Evolutionary conservation across 1,140 invertebrate species (phyloP).

Genomic region (Drusus annulatus): DNA sequence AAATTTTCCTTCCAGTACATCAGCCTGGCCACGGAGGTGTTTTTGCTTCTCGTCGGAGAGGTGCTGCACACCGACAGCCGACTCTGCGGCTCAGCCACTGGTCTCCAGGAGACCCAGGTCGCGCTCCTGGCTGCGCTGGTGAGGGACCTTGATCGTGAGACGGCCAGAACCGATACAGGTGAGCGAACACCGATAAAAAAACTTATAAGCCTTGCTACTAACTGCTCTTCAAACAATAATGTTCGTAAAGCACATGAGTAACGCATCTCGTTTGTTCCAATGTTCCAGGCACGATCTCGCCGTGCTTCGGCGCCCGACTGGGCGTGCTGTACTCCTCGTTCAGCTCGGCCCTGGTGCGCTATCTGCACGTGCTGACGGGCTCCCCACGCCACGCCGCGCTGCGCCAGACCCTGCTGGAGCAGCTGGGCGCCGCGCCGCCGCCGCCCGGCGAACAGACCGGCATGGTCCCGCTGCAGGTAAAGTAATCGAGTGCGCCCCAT

Average conservation of each 20-base stretch:
- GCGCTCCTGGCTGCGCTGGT: conserved; percentile 87
- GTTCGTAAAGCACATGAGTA: too few species aligned
- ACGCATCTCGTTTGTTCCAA: too few species aligned
- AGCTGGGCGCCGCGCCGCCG: conserved; percentile 61
- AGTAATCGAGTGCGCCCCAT: too few species aligned
- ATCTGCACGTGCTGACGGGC: conserved; percentile 77
- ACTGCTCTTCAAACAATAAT: too few species aligned
- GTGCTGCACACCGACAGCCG: conserved; percentile 57
- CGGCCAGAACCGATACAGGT: conserved; percentile 84
- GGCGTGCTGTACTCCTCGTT: conserved; percentile 85
- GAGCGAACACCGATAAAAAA: conserved; percentile 48
- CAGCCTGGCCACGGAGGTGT: conserved; percentile 84
- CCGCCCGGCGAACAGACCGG: conserved; percentile 62
- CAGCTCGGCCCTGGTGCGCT: conserved; percentile 83
- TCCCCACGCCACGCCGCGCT: conserved; percentile 63
- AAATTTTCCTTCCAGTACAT: conserved; percentile 78
- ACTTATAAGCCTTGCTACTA: too few species aligned
- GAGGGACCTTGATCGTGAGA: conserved; percentile 89
- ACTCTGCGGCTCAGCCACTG: conserved; percentile 54
- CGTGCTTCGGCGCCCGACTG: conserved; percentile 79
- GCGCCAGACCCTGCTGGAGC: conserved; percentile 65
- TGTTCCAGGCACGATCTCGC: conserved; percentile 78
- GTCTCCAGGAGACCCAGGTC: conserved; percentile 83
- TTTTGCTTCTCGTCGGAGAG: conserved; percentile 73
- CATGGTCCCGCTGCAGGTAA: conserved; percentile 67